Evolutionary conservation across 2,888 invertebrate genomes (phyloP).

Genomic region (Troilus luridus): DNA sequence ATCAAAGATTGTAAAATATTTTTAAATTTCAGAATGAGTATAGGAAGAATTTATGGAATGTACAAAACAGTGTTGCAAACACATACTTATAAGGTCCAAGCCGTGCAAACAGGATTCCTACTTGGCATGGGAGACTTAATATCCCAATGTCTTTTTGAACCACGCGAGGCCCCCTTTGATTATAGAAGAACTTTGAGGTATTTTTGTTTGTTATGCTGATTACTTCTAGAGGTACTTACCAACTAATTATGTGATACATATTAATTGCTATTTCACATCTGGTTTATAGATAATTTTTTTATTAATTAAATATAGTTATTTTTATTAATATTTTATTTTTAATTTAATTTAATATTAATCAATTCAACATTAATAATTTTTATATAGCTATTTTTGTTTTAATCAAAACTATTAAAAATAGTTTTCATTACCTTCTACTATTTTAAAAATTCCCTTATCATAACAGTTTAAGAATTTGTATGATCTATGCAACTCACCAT

Average conservation of each 20-base stretch:
- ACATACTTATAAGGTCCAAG: conserved; percentile 31
- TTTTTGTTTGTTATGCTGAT: not conserved
- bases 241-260: not conserved
- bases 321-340: no score
- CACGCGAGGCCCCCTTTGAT: not conserved
- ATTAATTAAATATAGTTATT: no score
- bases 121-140: conserved; percentile 42
- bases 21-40: conserved; percentile 46
- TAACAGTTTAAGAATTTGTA: no score
- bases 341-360: no score
- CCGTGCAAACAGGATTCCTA: conserved; percentile 35
- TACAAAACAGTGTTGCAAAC: not conserved
- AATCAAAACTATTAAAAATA: no score
- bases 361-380: no score
- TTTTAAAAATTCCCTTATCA: no score
- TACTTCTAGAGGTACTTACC: not conserved
- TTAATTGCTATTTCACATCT: not conserved
- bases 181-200: conserved; percentile 45
- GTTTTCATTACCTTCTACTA: no score
- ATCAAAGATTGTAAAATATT: not conserved
- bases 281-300: no score
- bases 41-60: conserved; percentile 27
- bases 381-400: no score
- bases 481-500: no score
- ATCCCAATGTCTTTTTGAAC: conserved; percentile 31